phyloP scores from a whole-genome alignment of 92 coral and sea anemone genomes.

The Heteractis magnifica region DNA sequence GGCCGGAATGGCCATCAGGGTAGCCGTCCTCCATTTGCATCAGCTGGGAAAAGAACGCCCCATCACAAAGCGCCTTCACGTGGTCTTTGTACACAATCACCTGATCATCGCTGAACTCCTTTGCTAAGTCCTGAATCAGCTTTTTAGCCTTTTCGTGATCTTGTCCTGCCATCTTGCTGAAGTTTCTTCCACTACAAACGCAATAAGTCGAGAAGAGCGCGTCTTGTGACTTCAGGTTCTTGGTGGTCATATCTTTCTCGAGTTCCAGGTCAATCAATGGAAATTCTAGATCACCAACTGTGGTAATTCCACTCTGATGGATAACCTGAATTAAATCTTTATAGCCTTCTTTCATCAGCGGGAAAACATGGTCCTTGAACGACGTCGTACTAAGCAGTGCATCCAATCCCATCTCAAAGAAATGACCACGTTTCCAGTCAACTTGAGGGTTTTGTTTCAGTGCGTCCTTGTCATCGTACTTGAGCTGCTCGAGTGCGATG shows the following conservation, averaged over 20 bases:
- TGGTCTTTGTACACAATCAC: slow-evolving; percentile 40
- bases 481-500: slow-evolving; percentile 26
- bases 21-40: slow-evolving; percentile 49
- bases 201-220: slow-evolving; percentile 41
- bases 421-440: slow-evolving; percentile 44
- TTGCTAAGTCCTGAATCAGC: slow-evolving; percentile 13
- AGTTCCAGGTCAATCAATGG: slow-evolving; percentile 22
- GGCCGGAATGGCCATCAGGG: slow-evolving; percentile 30
- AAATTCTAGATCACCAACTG: slow-evolving; percentile 47
- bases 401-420: slow-evolving; percentile 51
- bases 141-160: slow-evolving; percentile 21
- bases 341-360: slow-evolving; percentile 36
- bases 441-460: slow-evolving; percentile 32
- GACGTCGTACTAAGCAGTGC: slow-evolving; percentile 20
- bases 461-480: slow-evolving; percentile 15
- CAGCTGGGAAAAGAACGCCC: slow-evolving; percentile 40
- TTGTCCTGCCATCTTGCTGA: neutral
- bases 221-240: slow-evolving; percentile 29
- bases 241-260: neutral
- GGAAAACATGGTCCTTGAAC: slow-evolving; percentile 1
- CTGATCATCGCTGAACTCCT: slow-evolving; percentile 33
- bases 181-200: slow-evolving; percentile 36
- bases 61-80: slow-evolving; percentile 33
- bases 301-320: slow-evolving; percentile 29
- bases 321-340: slow-evolving; percentile 27